These are phyloP conservation scores for Arizona elegans DNA, from an alignment of 2,113 vertebrate genomes.

Conservation along the genomic window DNA sequence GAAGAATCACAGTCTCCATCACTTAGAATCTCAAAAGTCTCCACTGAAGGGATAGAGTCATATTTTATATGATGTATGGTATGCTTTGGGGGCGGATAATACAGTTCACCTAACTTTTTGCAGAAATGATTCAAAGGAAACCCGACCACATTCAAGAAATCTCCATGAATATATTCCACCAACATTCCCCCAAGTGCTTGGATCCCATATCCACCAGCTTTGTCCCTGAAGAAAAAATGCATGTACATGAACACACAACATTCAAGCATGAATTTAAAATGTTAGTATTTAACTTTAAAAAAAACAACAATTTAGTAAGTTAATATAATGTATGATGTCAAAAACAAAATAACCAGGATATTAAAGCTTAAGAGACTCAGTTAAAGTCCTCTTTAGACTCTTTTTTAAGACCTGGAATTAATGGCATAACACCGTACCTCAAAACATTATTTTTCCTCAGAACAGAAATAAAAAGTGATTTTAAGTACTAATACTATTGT, in stretches of 20 bases:
- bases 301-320: not conserved
- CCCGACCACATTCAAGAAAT: conserved; percentile 92
- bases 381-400: not conserved
- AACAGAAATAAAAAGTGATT: not conserved
- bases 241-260: not conserved
- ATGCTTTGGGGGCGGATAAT: conserved; percentile 47
- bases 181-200: conserved; percentile 94
- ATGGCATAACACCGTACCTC: not conserved
- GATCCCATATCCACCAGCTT: conserved; percentile 96
- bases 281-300: not conserved
- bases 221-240: conserved; percentile 78
- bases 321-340: not conserved
- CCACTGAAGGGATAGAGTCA: conserved; percentile 59
- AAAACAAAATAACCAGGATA: not conserved
- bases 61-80: conserved; percentile 7
- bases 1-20: conserved; percentile 47
- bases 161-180: conserved; percentile 85
- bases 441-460: not conserved
- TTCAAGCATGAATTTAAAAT: not conserved
- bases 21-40: conserved; percentile 57
- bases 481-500: not conserved
- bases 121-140: conserved; percentile 96
- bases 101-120: conserved; percentile 79
- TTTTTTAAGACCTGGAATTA: not conserved
- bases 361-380: not conserved